phyloP scores from a whole-genome alignment of 2,113 vertebrate genomes.

The Neomonachus schauinslandi region DNA sequence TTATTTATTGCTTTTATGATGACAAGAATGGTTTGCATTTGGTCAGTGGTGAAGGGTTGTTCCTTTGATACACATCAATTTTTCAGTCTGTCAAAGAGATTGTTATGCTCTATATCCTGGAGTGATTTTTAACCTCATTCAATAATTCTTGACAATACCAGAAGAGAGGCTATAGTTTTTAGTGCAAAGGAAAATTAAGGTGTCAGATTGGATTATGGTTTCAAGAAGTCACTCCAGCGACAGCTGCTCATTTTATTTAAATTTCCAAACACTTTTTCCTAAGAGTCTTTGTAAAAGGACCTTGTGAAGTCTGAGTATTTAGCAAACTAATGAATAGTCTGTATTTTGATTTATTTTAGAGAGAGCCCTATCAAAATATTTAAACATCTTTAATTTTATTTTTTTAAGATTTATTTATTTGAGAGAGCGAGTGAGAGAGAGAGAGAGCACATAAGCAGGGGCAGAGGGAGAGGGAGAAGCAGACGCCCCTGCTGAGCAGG shows the following conservation, averaged over 20 bases:
- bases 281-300: not conserved
- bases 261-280: slow-evolving; percentile 1
- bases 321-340: slow-evolving; percentile 46
- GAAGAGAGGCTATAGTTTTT: not conserved
- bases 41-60: not conserved
- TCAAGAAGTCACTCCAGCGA: not conserved
- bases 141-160: slow-evolving; percentile 1
- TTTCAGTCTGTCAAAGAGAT: slow-evolving; percentile 41
- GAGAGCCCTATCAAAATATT: slow-evolving; percentile 61
- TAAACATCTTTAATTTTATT: slow-evolving; percentile 39
- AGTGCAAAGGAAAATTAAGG: slow-evolving; percentile 24
- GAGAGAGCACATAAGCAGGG: not conserved
- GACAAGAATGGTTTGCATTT: not conserved
- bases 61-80: not conserved
- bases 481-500: not conserved
- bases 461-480: not conserved
- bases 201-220: not conserved
- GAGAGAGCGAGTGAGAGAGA: not conserved
- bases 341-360: slow-evolving; percentile 51
- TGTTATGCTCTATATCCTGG: not conserved
- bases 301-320: not conserved
- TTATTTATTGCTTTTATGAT: not conserved
- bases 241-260: slow-evolving; percentile 28
- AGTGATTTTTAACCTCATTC: not conserved
- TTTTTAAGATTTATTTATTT: not conserved